These are phyloP conservation scores for Coenobita brevimanus DNA, from an alignment of 1,140 invertebrate species.

Conservation along the genomic window DNA sequence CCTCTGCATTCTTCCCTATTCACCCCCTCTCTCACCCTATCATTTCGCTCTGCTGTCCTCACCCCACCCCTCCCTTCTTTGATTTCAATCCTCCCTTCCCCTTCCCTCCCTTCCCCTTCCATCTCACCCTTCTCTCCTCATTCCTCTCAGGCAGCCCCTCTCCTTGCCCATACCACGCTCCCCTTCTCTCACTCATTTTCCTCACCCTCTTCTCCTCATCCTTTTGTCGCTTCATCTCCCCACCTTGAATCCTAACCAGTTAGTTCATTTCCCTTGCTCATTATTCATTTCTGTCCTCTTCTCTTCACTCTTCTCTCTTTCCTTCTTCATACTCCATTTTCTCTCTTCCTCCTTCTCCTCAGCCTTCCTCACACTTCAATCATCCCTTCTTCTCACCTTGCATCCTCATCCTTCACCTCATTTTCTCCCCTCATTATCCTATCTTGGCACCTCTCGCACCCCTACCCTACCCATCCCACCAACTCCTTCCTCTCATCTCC, in stretches of 20 bases:
- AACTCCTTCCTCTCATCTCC: background rate
- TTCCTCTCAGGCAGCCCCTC: background rate
- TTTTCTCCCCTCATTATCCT: background rate
- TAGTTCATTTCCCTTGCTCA: background rate
- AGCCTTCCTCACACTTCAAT: no score
- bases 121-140: background rate
- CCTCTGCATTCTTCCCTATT: background rate
- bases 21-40: background rate
- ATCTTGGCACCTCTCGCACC: background rate
- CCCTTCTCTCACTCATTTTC: background rate
- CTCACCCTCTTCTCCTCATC: background rate
- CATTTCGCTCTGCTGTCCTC: background rate
- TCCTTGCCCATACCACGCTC: no score
- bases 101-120: no score
- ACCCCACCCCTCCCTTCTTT: background rate
- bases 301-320: background rate
- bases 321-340: background rate
- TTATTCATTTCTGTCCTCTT: background rate
- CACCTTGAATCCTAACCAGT: background rate
- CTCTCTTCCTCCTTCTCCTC: background rate
- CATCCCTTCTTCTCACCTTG: background rate
- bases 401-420: background rate
- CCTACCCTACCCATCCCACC: background rate
- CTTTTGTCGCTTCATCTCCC: background rate
- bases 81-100: no score